Evolutionary conservation across 2,888 invertebrate genomes (phyloP), one percentile per base, ranked within the genome.

Genomic region (Brenthis ino): DNA sequence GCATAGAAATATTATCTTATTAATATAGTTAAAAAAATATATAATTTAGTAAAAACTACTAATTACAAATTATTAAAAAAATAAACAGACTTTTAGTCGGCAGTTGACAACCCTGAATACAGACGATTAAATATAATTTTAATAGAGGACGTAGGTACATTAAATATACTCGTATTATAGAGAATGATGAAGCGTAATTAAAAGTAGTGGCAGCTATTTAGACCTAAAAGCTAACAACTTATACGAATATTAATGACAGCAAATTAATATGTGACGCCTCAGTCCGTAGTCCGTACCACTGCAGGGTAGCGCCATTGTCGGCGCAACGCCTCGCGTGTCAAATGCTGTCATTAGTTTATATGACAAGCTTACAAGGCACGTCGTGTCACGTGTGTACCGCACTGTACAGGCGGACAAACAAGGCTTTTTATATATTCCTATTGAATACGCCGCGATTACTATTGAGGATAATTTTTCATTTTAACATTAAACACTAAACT

Each of bases 211-310:
- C 53, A 20, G 14, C 20, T 43, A 14, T 53, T 54, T 63, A 54
- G 20, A 28, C 20, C 14, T 43, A 28, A 56, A 60, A 66, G 28
- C 55, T 55, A 67, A 67, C 60, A 55, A 55, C 54, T 55, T 51
- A 56, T 50, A 57, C 50, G 61, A 51, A 67, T 57, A 61, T 63
- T 50, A 63, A 63, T 57, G 61, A 67, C 48, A 67, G 61, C 37
- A 43, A 67, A 63, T 57, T 56, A 67, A 67, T 67, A 63, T 50
- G 57, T 47, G 16, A 24, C 53, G 20, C 24, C 43, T 24, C 14
- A 43, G 24, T 14, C 13, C 13, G 48, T 47, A 20, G 60, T 8
- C 58, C 2, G 48, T 33, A 16, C 51, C 57, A 57, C 37, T n/a
- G 8, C n/a, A 37, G 43, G 43, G 11, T 11, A 43, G 28, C 57